A percentile compares a stretch with the other conserved stretches of the same genome.
phyloP scores from a whole-genome alignment of 30 jellyfish, hydroid and myxozoan species.

The Rhopilema esculentum region DNA sequence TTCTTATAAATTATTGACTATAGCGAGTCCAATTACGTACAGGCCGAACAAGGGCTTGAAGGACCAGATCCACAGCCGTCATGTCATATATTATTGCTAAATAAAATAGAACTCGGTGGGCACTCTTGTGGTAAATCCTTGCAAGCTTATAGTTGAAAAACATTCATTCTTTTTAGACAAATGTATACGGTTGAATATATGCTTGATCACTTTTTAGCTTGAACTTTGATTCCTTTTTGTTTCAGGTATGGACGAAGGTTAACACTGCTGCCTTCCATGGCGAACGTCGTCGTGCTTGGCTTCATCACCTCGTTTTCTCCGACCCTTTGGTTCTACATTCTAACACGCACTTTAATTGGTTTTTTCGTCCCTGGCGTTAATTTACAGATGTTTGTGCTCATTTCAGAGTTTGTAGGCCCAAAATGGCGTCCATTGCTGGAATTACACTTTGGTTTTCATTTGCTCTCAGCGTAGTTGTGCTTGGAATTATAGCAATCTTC shows the following conservation, averaged over 20 bases:
- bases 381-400: constrained; percentile 73
- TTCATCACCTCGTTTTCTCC: constrained; percentile 76
- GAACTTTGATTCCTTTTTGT: background rate
- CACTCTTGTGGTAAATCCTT: no score
- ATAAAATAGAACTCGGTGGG: no score
- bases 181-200: no score
- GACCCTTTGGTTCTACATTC: constrained; percentile 57
- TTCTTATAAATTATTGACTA: no score
- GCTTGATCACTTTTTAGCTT: background rate
- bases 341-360: constrained; percentile 71
- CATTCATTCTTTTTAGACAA: background rate
- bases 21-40: no score
- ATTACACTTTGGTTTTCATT: constrained; percentile 67
- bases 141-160: no score
- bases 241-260: constrained; percentile 78
- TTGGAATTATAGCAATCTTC: constrained; percentile 87
- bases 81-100: no score
- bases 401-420: constrained; percentile 85
- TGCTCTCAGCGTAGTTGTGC: constrained; percentile 64
- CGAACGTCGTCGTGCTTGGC: constrained; percentile 41
- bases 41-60: no score
- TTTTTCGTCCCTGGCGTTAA: constrained; percentile 79
- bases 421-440: constrained; percentile 91
- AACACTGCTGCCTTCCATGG: constrained; percentile 69
- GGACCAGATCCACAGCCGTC: no score